These are phyloP conservation scores for Xestia xanthographa DNA, from an alignment of 2,888 invertebrate species.

Conservation along the genomic window DNA sequence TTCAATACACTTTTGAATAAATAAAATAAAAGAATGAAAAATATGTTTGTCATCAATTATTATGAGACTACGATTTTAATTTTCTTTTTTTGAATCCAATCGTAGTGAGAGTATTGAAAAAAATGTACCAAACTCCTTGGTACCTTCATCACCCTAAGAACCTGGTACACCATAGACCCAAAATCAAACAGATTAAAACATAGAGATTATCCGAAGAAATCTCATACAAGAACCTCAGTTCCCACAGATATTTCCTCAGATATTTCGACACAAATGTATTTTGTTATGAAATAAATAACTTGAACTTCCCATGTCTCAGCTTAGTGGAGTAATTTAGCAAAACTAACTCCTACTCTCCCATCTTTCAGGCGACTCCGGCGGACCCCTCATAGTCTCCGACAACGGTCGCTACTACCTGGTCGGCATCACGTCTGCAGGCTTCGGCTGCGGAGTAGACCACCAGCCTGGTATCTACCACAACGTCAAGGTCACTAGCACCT, in stretches of 20 bases:
- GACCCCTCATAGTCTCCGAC: constrained; percentile 93
- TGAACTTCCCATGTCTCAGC: neutral
- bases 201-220: neutral
- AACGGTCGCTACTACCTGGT: constrained; percentile 94
- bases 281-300: no score
- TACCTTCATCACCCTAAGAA: neutral
- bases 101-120: no score
- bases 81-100: no score
- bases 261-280: no score
- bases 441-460: constrained; percentile 96
- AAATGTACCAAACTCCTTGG: neutral
- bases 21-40: no score
- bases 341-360: neutral
- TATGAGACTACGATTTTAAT: no score
- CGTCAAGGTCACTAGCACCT: constrained; percentile 92
- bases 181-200: neutral
- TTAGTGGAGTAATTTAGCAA: neutral
- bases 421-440: constrained; percentile 96
- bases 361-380: constrained; percentile 94
- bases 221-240: neutral
- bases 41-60: no score
- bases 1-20: no score
- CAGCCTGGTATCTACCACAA: constrained; percentile 97
- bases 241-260: no score
- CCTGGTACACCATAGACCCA: neutral